Base-by-base conservation (phyloP, 2,888 invertebrate species). In the Synanthedon formicaeformis region DNA sequence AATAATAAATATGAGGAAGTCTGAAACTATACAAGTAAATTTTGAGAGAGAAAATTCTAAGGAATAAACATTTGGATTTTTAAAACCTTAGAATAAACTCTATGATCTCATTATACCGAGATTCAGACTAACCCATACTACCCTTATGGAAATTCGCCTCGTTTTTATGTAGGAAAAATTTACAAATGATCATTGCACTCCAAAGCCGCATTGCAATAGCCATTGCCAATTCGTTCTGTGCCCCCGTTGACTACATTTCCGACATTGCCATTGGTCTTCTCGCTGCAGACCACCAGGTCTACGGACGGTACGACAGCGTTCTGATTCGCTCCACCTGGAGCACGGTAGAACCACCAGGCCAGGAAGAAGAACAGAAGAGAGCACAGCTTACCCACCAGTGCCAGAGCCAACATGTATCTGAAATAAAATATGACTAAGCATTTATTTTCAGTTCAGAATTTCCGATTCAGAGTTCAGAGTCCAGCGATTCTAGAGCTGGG, bases 281-380 rank as follows among this genome's bases (percentile, higher is more conserved):
- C 75, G 1, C 60, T 64, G 62, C 66, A 64, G n/a, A 78, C 73
- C 18, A 77, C 73, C 8, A 80, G 63, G 62, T 80, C 83, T 14
- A 78, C 72, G 1, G 84, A 78, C 0, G 84, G 83, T 0, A 74
- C 75, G 8, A 80, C 70, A 3, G 81, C 81, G 65, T 80, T 80
- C 48, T 69, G 61, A 54, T 61, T 73, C 65, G 75, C 75, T 18
- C 73, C 71, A 5, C 88, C 85, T 0, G 93, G 92, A 16, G 92
- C 91, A 52, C 91, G 89, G 78, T 94, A 94, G 69, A 90, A 91
- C 90, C 92, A 90, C 92, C 93, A 92, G 52, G 94, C 93, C 45
- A 92, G 80, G 76, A 92, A 90, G 81, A 93, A 94, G 81, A 93
- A 93, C 0, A 92, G 65, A 0, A 92, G 76, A 0, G 94, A 93